Evolutionary conservation across 2,113 vertebrate genomes (phyloP).

Genomic region (Mesoclemmys tuberculata): DNA sequence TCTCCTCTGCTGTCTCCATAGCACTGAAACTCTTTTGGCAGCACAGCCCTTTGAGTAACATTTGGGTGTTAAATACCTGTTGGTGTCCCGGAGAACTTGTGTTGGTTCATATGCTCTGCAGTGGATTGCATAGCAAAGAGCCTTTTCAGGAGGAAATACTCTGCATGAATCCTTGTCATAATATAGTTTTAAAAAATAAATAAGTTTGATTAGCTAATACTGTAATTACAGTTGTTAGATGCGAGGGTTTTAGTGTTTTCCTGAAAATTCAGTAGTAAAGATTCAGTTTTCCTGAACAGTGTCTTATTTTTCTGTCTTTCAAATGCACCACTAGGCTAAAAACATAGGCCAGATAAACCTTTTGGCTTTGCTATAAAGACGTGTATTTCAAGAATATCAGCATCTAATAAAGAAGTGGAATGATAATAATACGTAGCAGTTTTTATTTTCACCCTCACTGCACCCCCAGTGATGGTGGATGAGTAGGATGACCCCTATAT

Average conservation of each 20-base stretch:
- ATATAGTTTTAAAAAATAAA: background rate
- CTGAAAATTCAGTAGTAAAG: background rate
- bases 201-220: constrained; percentile 27
- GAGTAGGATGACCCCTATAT: background rate
- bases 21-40: background rate
- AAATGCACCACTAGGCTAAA: background rate
- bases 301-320: background rate
- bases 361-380: background rate
- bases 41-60: background rate
- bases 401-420: background rate
- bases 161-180: constrained; percentile 26
- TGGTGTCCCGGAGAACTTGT: background rate
- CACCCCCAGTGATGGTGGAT: background rate
- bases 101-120: background rate
- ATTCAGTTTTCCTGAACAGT: background rate
- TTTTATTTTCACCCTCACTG: background rate
- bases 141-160: background rate
- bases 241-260: background rate
- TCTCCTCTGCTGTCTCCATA: background rate
- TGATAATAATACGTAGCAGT: background rate
- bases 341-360: background rate
- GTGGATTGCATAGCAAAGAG: background rate
- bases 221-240: constrained; percentile 37
- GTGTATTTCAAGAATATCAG: background rate
- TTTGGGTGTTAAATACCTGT: background rate